Percentiles rank a stretch among this genome's conserved stretches.
Conservation (phyloP, 2,888 invertebrate genomes). For the Meta bourneti region DNA sequence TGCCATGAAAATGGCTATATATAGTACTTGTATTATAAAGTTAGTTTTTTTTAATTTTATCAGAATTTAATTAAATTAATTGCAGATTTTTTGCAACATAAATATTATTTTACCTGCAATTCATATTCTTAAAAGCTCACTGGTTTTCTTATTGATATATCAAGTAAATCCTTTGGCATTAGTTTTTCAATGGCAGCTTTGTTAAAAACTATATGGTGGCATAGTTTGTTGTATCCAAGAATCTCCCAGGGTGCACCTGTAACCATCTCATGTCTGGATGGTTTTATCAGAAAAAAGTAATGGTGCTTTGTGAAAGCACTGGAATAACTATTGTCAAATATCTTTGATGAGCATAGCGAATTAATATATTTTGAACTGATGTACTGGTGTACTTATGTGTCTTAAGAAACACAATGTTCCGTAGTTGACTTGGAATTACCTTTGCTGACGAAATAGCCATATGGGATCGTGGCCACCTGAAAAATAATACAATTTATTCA, state of each 20-base stretch:
- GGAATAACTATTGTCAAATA: slow-evolving; percentile 79
- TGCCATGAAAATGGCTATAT: background rate
- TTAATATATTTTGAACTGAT: slow-evolving; percentile 79
- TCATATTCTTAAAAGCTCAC: slow-evolving; percentile 78
- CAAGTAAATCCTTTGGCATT: slow-evolving; percentile 78
- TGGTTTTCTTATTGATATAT: slow-evolving; percentile 79
- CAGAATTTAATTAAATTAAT: background rate
- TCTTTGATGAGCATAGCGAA: slow-evolving; percentile 78
- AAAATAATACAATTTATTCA: slow-evolving; percentile 12
- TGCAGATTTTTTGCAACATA: too few relatives aligned
- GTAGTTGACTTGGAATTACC: slow-evolving; percentile 74
- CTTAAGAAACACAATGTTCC: slow-evolving; percentile 79
- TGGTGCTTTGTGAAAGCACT: slow-evolving; percentile 76
- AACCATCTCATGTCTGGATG: slow-evolving; percentile 77
- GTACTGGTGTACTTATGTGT: slow-evolving; percentile 79
- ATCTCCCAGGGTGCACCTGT: slow-evolving; percentile 75
- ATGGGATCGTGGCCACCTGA: slow-evolving; percentile 56
- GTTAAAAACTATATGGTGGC: slow-evolving; percentile 78
- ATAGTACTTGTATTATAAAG: background rate
- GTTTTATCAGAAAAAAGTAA: slow-evolving; percentile 77
- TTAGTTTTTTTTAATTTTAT: background rate
- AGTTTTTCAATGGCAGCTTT: slow-evolving; percentile 73
- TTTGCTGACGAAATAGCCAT: slow-evolving; percentile 2
- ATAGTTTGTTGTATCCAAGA: slow-evolving; percentile 77
- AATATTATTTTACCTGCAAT: slow-evolving; percentile 57